A percentile compares a stretch with the other conserved stretches of the same genome.
Evolutionary conservation across 2,113 vertebrate species (phyloP).

Genomic region (Procavia capensis): DNA sequence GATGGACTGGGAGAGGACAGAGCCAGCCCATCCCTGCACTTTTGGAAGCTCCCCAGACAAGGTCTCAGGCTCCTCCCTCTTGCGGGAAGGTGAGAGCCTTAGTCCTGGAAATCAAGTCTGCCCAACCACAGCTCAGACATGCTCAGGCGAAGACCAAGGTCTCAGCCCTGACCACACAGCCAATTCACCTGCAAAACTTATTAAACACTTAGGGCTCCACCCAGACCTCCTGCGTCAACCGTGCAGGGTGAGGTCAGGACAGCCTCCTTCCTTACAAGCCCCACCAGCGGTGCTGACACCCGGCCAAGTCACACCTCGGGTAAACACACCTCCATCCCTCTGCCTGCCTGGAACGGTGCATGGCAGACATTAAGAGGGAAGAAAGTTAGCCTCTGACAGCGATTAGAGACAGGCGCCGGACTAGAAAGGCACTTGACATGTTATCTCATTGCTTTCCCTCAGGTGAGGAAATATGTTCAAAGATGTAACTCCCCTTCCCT

Average conservation of each 20-base stretch:
- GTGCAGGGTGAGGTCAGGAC: not conserved
- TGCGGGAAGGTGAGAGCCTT: not conserved
- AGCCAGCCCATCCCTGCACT: not conserved
- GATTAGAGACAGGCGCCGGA: not conserved
- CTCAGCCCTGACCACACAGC: not conserved
- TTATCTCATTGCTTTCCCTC: not conserved
- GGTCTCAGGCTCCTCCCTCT: not conserved
- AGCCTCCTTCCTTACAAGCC: not conserved
- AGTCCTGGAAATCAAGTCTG: not conserved
- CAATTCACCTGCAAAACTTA: not conserved
- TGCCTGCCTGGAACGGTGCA: not conserved
- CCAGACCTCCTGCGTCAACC: conserved; percentile 29
- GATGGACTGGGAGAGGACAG: not conserved
- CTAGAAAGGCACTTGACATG: not conserved
- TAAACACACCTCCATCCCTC: not conserved
- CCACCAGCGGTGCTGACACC: not conserved
- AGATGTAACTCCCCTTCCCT: not conserved
- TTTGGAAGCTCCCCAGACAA: not conserved
- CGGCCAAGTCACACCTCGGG: not conserved
- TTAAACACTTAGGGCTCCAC: not conserved
- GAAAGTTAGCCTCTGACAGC: not conserved
- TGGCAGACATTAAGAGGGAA: not conserved
- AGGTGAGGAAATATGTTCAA: not conserved
- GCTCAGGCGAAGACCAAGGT: not conserved
- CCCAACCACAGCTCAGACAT: not conserved